Evolutionary conservation across 2,113 vertebrate genomes (phyloP), one percentile per base, ranked within the genome.

Genomic region (Leucopsar rothschildi): DNA sequence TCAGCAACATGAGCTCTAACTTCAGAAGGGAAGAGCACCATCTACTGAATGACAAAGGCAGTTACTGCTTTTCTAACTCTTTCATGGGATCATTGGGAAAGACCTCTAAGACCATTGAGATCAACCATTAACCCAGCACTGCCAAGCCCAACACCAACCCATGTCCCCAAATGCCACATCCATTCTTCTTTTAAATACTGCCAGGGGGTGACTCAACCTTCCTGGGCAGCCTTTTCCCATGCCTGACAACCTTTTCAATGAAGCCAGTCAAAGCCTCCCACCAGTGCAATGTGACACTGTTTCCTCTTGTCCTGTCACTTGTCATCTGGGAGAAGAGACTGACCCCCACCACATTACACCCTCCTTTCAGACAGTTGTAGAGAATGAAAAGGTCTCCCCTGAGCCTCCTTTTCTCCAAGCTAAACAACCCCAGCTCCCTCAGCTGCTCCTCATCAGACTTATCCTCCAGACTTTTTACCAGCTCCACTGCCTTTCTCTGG

Each of bases 1-100:
- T 27, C 10, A 39, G 33, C 40, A 80, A 11, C 6, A 3, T 15
- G 17, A 61, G 6, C 31, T 0, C 0, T 18, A 21, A 16, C 61
- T 52, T 72, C 42, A 71, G 82, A 73, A 87, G 53, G 23, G 61
- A 84, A 92, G 84, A 92, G 81, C 82, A 65, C 89, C 91, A 92
- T 16, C 93, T 92, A 50, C 50, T 82, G 94, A 92, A 88, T 20
- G 29, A 19, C 37, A 75, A 45, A 76, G 25, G 25, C 21, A 69
- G 33, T 33, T 39, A 53, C 33, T 71, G 7, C 28, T 81, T 80
- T 73, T 50, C 21, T 39, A 17, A 28, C 9, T 60, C 47, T 75
- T 75, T 5, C 22, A 12, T 63, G 33, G 35, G 19, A 70, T 24
- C 31, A 10, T 42, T 63, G 42, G 25, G 44, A 61, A 77, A 70